These are phyloP conservation scores for Caenorhabditis panamensis DNA, from an alignment of 2,888 invertebrate species.

Conservation along the genomic window DNA sequence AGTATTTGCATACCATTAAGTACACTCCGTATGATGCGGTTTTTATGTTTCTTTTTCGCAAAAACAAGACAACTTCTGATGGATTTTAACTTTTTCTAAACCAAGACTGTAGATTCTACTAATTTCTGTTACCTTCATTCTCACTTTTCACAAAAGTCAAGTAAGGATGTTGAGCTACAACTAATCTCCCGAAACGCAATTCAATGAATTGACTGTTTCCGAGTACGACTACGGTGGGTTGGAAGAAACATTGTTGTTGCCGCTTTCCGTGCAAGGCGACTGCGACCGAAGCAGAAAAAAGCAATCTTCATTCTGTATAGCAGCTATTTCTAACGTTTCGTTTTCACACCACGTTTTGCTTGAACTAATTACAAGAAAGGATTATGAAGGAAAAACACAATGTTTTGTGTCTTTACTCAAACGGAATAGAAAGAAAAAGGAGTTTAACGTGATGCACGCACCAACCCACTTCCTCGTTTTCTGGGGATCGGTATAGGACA, in stretches of 20 bases:
- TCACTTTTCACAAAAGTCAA: no score
- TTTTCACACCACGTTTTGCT: conserved; percentile 50
- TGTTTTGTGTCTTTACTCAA: conserved; percentile 54
- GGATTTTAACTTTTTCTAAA: no score
- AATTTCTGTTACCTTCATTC: no score
- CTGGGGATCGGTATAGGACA: no score
- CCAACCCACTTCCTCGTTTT: conserved; percentile 9
- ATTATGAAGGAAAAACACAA: conserved; percentile 52
- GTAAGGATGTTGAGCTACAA: no score
- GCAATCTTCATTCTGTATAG: conserved; percentile 41
- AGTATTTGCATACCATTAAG: conserved; percentile 60
- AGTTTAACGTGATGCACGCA: conserved; percentile 21
- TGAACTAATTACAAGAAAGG: conserved; percentile 57
- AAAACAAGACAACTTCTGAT: no score
- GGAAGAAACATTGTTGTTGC: conserved; percentile 39
- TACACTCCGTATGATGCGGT: conserved; percentile 51
- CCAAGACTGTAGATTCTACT: no score
- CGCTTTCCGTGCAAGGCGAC: conserved; percentile 21
- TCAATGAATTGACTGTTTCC: no score
- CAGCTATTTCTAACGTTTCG: conserved; percentile 32
- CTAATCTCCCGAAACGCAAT: no score
- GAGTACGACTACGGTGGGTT: conserved; percentile 43
- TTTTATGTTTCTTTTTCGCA: no score
- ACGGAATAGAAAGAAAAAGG: conserved; percentile 5
- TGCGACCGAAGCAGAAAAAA: conserved; percentile 18